A percentile compares a stretch with the other conserved stretches of the same genome.
These are phyloP conservation scores for Siniperca obscura DNA, from an alignment of 2,797 vertebrate species.

Conservation along the genomic window DNA sequence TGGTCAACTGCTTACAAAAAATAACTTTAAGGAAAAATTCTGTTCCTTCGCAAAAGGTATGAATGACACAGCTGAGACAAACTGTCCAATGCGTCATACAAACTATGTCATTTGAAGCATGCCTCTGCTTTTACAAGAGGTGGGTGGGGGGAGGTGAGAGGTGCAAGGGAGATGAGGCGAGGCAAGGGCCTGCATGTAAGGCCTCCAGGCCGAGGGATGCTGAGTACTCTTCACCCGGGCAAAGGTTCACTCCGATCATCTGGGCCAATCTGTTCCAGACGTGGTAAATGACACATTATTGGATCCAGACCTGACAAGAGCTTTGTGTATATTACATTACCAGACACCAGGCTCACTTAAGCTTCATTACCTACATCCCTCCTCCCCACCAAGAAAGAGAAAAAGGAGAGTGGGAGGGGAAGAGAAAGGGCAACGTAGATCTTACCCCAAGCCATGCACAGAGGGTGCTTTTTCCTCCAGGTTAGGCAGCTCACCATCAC, in stretches of 20 bases:
- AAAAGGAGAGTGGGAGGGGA: conserved; percentile 70
- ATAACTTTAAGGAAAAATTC: not conserved
- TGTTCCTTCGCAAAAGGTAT: not conserved
- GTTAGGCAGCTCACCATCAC: conserved; percentile 62
- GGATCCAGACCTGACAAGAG: conserved; percentile 98
- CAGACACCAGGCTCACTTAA: conserved; percentile 95
- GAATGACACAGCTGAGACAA: conserved; percentile 8
- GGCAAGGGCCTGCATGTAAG: conserved; percentile 88
- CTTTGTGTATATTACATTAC: conserved; percentile 92
- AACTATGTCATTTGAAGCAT: conserved; percentile 37
- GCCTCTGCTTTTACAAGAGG: conserved; percentile 43
- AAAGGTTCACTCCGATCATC: conserved; percentile 98
- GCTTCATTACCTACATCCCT: conserved; percentile 92
- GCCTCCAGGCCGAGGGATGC: conserved; percentile 87
- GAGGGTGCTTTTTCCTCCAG: conserved; percentile 82
- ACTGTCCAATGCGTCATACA: not conserved
- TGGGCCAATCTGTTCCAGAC: conserved; percentile 99
- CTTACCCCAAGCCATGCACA: conserved; percentile 87
- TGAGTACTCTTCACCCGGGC: conserved; percentile 94
- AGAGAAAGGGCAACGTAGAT: conserved; percentile 72
- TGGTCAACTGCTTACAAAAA: conserved; percentile 3
- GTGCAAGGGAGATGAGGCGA: conserved; percentile 75
- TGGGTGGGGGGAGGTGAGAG: conserved; percentile 65
- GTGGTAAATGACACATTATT: conserved; percentile 99
- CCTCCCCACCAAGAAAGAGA: conserved; percentile 76